A percentile compares a stretch with the other conserved stretches of the same genome.
Conservation (phyloP, 1,140 invertebrate genomes). For the Agrypnia vestita region DNA sequence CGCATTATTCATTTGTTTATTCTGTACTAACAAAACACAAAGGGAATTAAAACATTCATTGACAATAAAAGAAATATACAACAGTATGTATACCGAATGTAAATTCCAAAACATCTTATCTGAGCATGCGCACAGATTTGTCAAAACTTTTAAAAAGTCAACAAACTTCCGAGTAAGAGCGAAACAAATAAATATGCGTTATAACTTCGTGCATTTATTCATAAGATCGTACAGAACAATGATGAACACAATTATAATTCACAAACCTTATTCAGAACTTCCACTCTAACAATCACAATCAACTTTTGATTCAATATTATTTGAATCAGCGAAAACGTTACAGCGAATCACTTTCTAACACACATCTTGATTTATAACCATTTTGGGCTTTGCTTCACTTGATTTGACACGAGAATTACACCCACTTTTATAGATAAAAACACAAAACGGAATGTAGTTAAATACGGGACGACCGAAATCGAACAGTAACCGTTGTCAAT, state of each 20-base stretch:
- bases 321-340: neutral
- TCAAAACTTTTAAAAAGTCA: slow-evolving; percentile 12
- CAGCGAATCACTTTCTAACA: slow-evolving; percentile 13
- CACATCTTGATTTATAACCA: too few relatives aligned
- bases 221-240: neutral
- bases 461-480: slow-evolving; percentile 13
- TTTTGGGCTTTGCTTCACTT: neutral
- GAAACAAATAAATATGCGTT: neutral
- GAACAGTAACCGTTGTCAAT: slow-evolving; percentile 14
- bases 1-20: too few relatives aligned
- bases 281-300: slow-evolving; percentile 20
- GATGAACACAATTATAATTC: slow-evolving; percentile 7
- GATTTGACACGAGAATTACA: neutral
- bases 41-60: too few relatives aligned
- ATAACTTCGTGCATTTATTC: slow-evolving; percentile 24
- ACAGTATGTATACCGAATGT: neutral
- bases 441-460: neutral
- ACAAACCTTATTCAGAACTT: slow-evolving; percentile 29
- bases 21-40: too few relatives aligned
- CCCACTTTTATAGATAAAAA: slow-evolving; percentile 43
- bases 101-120: slow-evolving; percentile 11
- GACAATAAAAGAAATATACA: neutral
- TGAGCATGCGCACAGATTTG: slow-evolving; percentile 1
- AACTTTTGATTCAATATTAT: slow-evolving; percentile 25
- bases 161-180: neutral